phyloP scores from a whole-genome alignment of 2,888 invertebrate genomes.

The Macrophya annulata region DNA sequence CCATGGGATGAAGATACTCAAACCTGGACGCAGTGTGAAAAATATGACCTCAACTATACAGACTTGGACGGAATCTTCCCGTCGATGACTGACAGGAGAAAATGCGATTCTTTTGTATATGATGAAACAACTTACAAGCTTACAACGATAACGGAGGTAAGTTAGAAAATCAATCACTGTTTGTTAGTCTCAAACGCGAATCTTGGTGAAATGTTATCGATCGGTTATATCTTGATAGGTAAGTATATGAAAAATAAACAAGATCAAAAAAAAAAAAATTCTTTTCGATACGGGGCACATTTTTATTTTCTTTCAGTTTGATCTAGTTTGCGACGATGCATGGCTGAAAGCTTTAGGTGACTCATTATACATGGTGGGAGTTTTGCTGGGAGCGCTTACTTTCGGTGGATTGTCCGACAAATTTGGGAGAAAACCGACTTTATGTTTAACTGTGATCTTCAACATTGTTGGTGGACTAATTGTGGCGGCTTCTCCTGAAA shows the following conservation, averaged over 20 bases:
- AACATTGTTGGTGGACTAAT: not conserved
- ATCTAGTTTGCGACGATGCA: slow-evolving; percentile 81
- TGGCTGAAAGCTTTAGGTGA: slow-evolving; percentile 84
- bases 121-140: slow-evolving; percentile 17
- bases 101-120: slow-evolving; percentile 7
- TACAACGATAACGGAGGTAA: slow-evolving; percentile 52
- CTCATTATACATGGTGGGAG: slow-evolving; percentile 84
- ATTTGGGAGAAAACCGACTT: not conserved
- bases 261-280: no score
- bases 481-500: slow-evolving; percentile 6
- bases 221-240: no score
- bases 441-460: not conserved
- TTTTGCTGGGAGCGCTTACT: slow-evolving; percentile 84
- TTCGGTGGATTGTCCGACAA: slow-evolving; percentile 83
- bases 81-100: not conserved
- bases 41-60: not conserved
- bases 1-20: slow-evolving; percentile 80
- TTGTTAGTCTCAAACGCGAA: not conserved
- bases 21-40: slow-evolving; percentile 81
- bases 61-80: not conserved
- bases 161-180: slow-evolving; percentile 45
- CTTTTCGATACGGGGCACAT: not conserved
- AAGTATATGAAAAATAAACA: no score
- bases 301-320: slow-evolving; percentile 31
- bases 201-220: no score